Evolutionary conservation across 2,888 invertebrate genomes (phyloP), one percentile per base, ranked within the genome.

Genomic region (Amphimallon solstitiale): DNA sequence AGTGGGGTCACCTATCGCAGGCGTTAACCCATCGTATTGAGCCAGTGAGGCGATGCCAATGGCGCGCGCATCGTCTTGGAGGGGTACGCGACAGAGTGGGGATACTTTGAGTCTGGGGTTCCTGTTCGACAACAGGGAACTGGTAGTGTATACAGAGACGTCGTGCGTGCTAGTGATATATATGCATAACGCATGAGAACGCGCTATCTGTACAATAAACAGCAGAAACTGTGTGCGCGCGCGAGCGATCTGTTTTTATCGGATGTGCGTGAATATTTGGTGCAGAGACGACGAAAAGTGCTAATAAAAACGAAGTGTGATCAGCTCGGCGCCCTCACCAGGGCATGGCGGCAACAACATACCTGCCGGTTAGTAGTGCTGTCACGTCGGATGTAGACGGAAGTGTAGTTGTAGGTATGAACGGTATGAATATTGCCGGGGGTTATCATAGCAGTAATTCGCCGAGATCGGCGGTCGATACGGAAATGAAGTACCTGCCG

Each of bases 301-400:
- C 38, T 59, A 59, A n/a, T 61, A 54, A 52, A 59, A 64, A 45
- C 51, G 52, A 60, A 45, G 65, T 60, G 45, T 37, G 23, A 14
- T 3, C 23, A 21, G 78, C 84, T 84, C 85, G 86, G 86, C 86
- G 88, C 86, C 88, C 82, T 78, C 78, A 79, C 71, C 80, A 80
- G 90, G 91, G 87, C 91, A 95, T 95, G 94, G 94, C 95, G 89
- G 94, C 95, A 88, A 93, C 95, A 86, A 92, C 94, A 86, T 95
- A 95, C 87, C 92, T 95, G 89, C 88, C 89, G 82, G 91, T 93
- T 83, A 87, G 88, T 84, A 87, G 88, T 83, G 87, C 86, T 81
- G 88, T 88, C 71, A 79, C 79, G 78, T 90, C 92, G 85, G 93
- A 93, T 81, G 83, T 89, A 82, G 88, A 88, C 85, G 86, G 89